Percentiles rank a stretch among this genome's conserved stretches.
These are phyloP conservation scores for Maniola hyperantus DNA, from an alignment of 2,888 invertebrate genomes.

Conservation along the genomic window DNA sequence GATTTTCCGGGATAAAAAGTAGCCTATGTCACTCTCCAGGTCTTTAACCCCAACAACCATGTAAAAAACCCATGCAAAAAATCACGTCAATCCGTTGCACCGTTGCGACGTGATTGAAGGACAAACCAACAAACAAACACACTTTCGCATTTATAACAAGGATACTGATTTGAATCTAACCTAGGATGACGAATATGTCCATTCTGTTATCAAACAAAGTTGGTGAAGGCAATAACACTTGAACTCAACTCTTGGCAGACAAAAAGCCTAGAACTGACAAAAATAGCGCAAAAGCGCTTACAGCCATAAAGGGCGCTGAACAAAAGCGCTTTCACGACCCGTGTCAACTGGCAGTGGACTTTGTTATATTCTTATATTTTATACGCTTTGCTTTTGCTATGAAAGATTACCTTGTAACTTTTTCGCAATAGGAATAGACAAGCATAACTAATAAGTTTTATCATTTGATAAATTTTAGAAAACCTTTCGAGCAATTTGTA, in stretches of 20 bases:
- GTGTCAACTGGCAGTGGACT: conserved; percentile 30
- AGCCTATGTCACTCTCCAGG: too few species aligned
- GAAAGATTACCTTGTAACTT: conserved; percentile 1
- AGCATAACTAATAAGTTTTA: neutral
- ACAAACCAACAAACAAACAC: too few species aligned
- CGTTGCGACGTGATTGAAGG: too few species aligned
- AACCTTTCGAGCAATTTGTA: neutral
- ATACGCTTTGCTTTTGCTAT: neutral
- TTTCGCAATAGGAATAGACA: neutral
- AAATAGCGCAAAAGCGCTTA: conserved; percentile 18
- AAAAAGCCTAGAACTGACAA: conserved; percentile 3
- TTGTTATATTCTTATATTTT: conserved; percentile 27
- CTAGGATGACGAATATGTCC: too few species aligned
- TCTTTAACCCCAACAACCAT: too few species aligned
- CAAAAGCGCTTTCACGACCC: conserved; percentile 29
- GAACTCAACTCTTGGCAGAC: conserved; percentile 6
- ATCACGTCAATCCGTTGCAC: too few species aligned
- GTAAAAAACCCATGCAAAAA: too few species aligned
- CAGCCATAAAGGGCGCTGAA: conserved; percentile 19
- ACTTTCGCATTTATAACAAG: too few species aligned
- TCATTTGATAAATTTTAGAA: neutral
- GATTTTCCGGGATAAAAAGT: too few species aligned
- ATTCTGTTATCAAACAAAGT: too few species aligned
- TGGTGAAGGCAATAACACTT: conserved; percentile 19
- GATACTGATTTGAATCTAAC: too few species aligned